These are phyloP conservation scores for Excalfactoria chinensis DNA, from an alignment of 2,113 vertebrate genomes.

Conservation along the genomic window DNA sequence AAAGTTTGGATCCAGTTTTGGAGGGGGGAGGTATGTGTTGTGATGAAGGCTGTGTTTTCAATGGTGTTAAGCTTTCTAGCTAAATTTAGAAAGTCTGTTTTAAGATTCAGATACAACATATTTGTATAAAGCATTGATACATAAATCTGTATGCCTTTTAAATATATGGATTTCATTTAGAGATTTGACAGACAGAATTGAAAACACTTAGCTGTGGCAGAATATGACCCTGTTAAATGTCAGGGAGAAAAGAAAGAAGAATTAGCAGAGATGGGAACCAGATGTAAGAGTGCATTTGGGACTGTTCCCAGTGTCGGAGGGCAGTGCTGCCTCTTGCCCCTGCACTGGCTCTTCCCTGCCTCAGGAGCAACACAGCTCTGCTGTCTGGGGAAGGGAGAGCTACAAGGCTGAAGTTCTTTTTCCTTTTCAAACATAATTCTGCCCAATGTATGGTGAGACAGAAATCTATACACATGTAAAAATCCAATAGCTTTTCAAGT, in stretches of 20 bases:
- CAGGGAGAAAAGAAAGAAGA: neutral
- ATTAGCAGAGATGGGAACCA: neutral
- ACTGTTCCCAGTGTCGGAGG: neutral
- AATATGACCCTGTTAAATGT: neutral
- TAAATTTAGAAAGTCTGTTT: constrained; percentile 47
- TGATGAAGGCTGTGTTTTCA: neutral
- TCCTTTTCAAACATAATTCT: neutral
- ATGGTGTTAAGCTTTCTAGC: neutral
- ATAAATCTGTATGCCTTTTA: neutral
- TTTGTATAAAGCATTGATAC: neutral
- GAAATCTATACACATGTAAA: neutral
- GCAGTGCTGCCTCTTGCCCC: neutral
- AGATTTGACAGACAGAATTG: constrained; percentile 31
- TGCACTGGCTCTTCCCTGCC: neutral
- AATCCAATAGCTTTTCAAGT: neutral
- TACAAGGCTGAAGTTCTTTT: neutral
- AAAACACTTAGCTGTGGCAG: constrained; percentile 42
- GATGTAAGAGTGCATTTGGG: neutral
- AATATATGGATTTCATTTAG: constrained; percentile 17
- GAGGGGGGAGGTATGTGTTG: neutral
- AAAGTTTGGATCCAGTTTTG: constrained; percentile 27
- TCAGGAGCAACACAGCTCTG: neutral
- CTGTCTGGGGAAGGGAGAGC: neutral
- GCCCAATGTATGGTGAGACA: neutral
- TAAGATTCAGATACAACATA: neutral